Conservation (phyloP, 2,797 vertebrate genomes). For the Cygnus olor region DNA sequence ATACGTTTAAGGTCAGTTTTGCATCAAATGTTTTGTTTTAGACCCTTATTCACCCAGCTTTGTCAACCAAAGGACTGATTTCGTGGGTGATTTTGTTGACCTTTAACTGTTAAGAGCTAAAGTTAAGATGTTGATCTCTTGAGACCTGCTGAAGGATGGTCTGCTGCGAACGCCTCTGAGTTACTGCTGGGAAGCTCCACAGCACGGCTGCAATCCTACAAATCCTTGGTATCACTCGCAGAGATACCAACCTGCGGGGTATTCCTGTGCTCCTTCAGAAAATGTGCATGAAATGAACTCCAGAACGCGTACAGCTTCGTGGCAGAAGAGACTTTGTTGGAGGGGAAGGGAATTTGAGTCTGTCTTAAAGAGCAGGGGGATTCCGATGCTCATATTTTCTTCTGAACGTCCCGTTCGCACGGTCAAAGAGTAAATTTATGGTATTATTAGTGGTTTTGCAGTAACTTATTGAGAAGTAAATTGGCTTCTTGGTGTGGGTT, state of each 20-base stretch:
- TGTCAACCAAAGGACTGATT: neutral
- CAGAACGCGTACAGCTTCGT: neutral
- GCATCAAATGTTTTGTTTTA: neutral
- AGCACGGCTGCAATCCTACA: neutral
- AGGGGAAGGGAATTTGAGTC: neutral
- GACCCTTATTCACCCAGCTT: neutral
- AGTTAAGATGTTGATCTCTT: neutral
- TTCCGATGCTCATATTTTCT: neutral
- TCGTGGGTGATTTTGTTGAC: neutral
- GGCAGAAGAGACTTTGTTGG: neutral
- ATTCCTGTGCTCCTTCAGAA: accelerated
- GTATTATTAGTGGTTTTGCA: neutral
- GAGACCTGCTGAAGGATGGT: accelerated
- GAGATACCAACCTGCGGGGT: neutral
- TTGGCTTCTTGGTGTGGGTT: neutral
- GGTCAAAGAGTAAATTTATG: neutral
- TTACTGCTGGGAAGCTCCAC: neutral
- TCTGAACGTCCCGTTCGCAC: neutral
- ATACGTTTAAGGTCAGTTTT: neutral
- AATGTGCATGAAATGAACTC: neutral
- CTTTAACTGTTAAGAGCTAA: neutral
- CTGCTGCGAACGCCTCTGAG: neutral
- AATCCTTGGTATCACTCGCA: accelerated
- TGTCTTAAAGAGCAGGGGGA: neutral
- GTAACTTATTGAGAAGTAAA: neutral